Base-by-base conservation (phyloP, 2,113 vertebrate species). In the Dromas ardeola region DNA sequence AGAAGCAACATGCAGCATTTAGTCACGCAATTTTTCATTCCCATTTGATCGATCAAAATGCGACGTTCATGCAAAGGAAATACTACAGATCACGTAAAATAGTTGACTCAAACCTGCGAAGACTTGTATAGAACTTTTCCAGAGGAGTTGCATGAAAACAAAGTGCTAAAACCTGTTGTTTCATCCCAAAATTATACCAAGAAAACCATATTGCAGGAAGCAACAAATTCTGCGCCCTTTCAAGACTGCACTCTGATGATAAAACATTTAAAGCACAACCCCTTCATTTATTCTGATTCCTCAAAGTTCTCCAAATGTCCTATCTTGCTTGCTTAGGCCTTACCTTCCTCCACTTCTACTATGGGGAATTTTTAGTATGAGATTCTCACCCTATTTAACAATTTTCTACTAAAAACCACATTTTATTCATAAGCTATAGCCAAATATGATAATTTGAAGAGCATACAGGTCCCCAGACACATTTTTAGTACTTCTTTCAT, bases 401-500 rank as follows among this genome's bases (percentile, higher is more conserved):
- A 11, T 62, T 81, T 93, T 82, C 49, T 70, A 73, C n/a, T 91
- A 66, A 87, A 93, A 76, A 38, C 15, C 18, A 10, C 85, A 55
- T 80, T 88, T 91, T 88, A 88, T 65, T 91, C 40, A 79, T 80
- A 65, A 81, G 2, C 42, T 70, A 82, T 58, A 91, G 29, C n/a
- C 58, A 94, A 93, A 87, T 65, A 85, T 3, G 11, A 78, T 53
- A 50, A 67, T 81, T 55, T 91, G 70, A 91, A 90, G 79, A 85
- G 19, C 62, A 74, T 32, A 38, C 15, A 62, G 78, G 23, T 66
- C 38, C 53, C 25, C 4, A 84, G 69, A 65, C 56, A 67, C 10
- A 86, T 78, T 90, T 97, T 97, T 59, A 63, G n/a, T 73, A 80
- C 55, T 96, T 88, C 73, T 92, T 97, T 96, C 58, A 81, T 61